A percentile compares a stretch with the other conserved stretches of the same genome.
Conservation (phyloP, 2,797 vertebrate genomes). For the Zenarchopterus dispar region DNA sequence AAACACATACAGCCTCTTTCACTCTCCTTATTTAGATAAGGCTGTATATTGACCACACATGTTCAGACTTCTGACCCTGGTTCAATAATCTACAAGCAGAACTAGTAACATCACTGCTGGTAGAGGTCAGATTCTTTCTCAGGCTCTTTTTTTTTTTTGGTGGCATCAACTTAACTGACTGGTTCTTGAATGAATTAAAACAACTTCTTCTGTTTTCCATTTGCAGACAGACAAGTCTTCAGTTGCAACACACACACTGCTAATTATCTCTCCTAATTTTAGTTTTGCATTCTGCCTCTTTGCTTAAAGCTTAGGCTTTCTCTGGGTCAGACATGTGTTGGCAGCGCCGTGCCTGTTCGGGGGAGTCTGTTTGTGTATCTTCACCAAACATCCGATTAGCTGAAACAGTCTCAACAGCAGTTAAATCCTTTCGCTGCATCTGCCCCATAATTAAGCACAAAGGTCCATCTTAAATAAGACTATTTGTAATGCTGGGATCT, state of each 20-base stretch:
- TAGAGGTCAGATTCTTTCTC: not conserved
- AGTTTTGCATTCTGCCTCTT: constrained; percentile 4
- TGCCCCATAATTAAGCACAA: constrained; percentile 58
- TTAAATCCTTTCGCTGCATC: constrained; percentile 69
- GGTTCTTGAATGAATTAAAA: not conserved
- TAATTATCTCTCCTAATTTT: too few species aligned
- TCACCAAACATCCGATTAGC: constrained; percentile 74
- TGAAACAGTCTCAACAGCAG: constrained; percentile 52
- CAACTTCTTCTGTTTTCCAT: too few species aligned
- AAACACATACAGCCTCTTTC: constrained; percentile 52
- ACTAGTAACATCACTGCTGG: not conserved
- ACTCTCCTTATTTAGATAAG: constrained; percentile 46
- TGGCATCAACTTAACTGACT: not conserved
- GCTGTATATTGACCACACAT: constrained; percentile 49
- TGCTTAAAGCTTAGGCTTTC: constrained; percentile 27
- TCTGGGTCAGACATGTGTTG: constrained; percentile 59
- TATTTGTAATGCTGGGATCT: constrained; percentile 18
- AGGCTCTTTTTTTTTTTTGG: not conserved
- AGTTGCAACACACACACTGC: too few species aligned
- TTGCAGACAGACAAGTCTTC: too few species aligned
- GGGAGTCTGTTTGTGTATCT: constrained; percentile 63
- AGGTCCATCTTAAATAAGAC: constrained; percentile 45
- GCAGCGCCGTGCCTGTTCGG: constrained; percentile 42
- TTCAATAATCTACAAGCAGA: constrained; percentile 13
- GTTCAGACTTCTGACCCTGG: constrained; percentile 54